Conservation (phyloP, 2,888 invertebrate species). For the Dynastes hyllus region DNA sequence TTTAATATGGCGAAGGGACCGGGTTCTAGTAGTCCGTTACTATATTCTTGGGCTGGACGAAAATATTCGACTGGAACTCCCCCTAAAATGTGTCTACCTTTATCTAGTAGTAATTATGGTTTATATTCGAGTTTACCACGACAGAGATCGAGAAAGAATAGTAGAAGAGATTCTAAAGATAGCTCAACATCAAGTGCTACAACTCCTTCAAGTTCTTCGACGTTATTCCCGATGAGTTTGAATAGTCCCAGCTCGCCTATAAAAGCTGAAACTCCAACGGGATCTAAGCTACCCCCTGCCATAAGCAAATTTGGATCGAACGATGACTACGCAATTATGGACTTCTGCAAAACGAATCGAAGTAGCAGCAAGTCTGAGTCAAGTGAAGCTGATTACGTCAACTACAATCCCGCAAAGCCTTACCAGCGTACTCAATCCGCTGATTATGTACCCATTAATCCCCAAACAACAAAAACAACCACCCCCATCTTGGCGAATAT, state of each 20-base stretch:
- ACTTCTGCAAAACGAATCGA: slow-evolving; percentile 61
- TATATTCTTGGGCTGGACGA: slow-evolving; percentile 60
- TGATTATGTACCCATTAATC: slow-evolving; percentile 46
- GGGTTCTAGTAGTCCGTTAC: slow-evolving; percentile 58
- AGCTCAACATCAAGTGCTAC: slow-evolving; percentile 71
- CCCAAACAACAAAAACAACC: slow-evolving; percentile 46
- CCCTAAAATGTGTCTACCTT: slow-evolving; percentile 72
- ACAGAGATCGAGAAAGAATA: slow-evolving; percentile 65
- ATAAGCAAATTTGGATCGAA: slow-evolving; percentile 51
- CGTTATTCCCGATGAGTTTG: slow-evolving; percentile 81
- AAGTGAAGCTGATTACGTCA: slow-evolving; percentile 66
- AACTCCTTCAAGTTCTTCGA: slow-evolving; percentile 76
- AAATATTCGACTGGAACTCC: slow-evolving; percentile 69
- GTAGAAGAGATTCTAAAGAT: slow-evolving; percentile 70
- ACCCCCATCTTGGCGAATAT: slow-evolving; percentile 61
- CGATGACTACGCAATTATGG: slow-evolving; percentile 66
- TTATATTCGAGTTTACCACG: slow-evolving; percentile 71
- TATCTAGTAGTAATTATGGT: slow-evolving; percentile 70
- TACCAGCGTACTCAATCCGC: slow-evolving; percentile 60
- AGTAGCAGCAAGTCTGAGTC: slow-evolving; percentile 41
- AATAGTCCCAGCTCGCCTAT: slow-evolving; percentile 80
- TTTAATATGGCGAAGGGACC: slow-evolving; percentile 54
- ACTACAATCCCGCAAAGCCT: slow-evolving; percentile 64
- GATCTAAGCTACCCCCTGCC: slow-evolving; percentile 53
- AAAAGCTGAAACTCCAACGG: slow-evolving; percentile 68